Evolutionary conservation across 1,140 invertebrate genomes (phyloP).

Genomic region (Brachionus angularis): DNA sequence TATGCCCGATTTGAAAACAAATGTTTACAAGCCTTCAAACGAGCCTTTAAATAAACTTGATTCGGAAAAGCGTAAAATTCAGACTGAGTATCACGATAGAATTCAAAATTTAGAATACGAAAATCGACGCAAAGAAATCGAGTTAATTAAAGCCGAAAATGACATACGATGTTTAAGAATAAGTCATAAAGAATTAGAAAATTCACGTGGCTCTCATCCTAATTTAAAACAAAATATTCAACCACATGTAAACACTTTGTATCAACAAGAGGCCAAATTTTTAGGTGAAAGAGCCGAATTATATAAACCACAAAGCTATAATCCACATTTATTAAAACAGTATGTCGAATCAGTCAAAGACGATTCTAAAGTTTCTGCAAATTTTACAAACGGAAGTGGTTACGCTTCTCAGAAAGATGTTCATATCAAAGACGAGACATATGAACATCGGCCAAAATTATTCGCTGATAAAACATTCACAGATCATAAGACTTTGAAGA

Average conservation of each 20-base stretch:
- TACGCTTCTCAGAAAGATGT: not conserved
- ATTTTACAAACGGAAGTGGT: not conserved
- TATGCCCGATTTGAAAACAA: conserved; percentile 32
- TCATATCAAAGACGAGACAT: not conserved
- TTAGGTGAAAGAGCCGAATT: conserved; percentile 30
- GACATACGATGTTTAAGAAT: not conserved
- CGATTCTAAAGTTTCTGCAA: not conserved
- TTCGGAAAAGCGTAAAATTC: conserved; percentile 13
- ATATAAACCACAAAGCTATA: conserved; percentile 13
- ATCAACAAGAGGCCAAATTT: conserved; percentile 17
- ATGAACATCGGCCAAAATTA: conserved; percentile 24
- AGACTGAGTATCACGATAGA: conserved; percentile 6
- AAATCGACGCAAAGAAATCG: conserved; percentile 34
- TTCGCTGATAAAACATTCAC: conserved; percentile 24
- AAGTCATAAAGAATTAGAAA: conserved; percentile 1
- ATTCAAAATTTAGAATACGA: conserved; percentile 33
- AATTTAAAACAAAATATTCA: conserved; percentile 25
- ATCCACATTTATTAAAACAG: conserved; percentile 37
- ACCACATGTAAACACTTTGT: conserved; percentile 33
- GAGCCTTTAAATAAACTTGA: conserved; percentile 5
- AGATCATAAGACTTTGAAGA: not conserved
- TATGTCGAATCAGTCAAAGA: conserved; percentile 23
- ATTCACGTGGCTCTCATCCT: conserved; percentile 12
- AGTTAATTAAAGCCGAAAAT: not conserved
- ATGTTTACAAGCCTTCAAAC: not conserved